Evolutionary conservation across 1,140 invertebrate species (phyloP), one percentile per base, ranked within the genome.

Genomic region (Drosophila obscura): DNA sequence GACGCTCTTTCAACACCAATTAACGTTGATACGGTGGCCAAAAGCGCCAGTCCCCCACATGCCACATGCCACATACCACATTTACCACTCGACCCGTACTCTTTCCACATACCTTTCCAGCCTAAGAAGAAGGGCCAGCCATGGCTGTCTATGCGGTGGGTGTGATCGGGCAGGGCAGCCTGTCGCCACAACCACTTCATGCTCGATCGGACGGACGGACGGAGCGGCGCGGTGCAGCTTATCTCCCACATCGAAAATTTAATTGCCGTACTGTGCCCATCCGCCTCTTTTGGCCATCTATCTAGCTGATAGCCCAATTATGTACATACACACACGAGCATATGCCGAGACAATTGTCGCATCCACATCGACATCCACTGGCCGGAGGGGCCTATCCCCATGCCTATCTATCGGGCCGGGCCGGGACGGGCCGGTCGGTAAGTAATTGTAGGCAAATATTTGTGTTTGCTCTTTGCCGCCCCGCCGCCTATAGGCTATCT

Each of bases 381-480:
- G 60, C 63, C 66, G 31, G 45, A 46, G 22, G 43, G 61, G 68
- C 62, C 60, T 45, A 66, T 43, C 22, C 22, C 22, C 22, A 0
- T 24, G 19, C 22, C 56, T 85, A 69, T 81, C 81, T 69, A 58
- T 48, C 61, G 51, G 53, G 45, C 49, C 28, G 31, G 31, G 45
- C 28, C 61, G 51, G 53, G 45, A 49, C 28, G 31, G 31, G 45
- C 28, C 56, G 55, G 49, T 56, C 48, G 61, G 73, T 85, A 87
- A 87, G 82, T 88, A 88, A 87, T 88, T 88, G 83, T 87, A 87
- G 75, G 83, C 83, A 87, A 87, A 87, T 87, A 87, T 87, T 87
- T 87, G 78, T 88, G 73, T 67, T 83, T 75, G 71, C 79, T 77
- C 67, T 83, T 75, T 49, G 77, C 75, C 66, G 81, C 26, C 26